Evolutionary conservation across 2,797 vertebrate species (phyloP), one percentile per base, ranked within the genome.

Genomic region (Scolopax rusticola): DNA sequence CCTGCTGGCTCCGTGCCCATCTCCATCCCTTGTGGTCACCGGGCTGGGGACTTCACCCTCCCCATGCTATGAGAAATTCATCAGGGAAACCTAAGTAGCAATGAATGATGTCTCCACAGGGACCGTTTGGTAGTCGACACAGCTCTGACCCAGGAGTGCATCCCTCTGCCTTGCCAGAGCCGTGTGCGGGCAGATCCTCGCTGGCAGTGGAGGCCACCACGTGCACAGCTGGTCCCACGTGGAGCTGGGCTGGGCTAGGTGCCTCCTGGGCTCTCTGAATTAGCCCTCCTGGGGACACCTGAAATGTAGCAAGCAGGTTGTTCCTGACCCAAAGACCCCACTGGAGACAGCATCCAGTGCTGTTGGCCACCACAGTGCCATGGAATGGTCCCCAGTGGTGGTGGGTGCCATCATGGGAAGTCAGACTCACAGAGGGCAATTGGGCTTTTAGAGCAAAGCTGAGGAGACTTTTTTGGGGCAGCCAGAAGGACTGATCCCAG

Each of bases 121-220:
- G 43, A 70, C 23, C 2, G 4, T 50, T 8, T 24, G 75, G 53
- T 38, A 77, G 84, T 57, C 1, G 3, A 20, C 0, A 3, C 45
- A 63, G 87, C 38, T 87, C 70, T 2, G 8, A 45, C 19, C 15
- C 2, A 0, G 7, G 24, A 15, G 14, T 76, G 30, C 81, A 63
- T 47, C 2, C 0, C 4, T 38, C 32, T 84, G 78, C 47, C 45
- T 60, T 1, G 0, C n/a, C 15, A 4, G 47, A 12, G n/a, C 61
- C 2, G 7, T 11, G 41, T 32, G 18, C 2, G 4, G 56, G 53
- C 74, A 64, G 36, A 27, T 47, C 54, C 50, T 69, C 2, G 0
- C 33, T 1, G 3, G 47, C 2, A 2, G 48, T 14, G 15, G 43
- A 48, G 36, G 68, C 30, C 47, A 54, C 67, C 61, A 53, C 0